A percentile compares a stretch with the other conserved stretches of the same genome.
Evolutionary conservation across 2,888 invertebrate species (phyloP).

Genomic region (Dioctria linearis): DNA sequence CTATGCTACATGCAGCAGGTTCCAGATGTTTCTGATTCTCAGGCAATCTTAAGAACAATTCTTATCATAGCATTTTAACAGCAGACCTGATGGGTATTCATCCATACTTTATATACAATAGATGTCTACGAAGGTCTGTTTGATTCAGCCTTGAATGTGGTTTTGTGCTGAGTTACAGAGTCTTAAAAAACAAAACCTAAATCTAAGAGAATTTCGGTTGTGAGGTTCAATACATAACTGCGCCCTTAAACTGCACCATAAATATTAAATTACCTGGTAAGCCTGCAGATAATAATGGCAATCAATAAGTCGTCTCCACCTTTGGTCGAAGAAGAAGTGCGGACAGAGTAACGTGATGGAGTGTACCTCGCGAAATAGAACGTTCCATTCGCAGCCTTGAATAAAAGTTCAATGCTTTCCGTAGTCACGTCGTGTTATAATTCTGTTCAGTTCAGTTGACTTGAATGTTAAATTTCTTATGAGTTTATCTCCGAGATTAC

Average conservation of each 20-base stretch:
- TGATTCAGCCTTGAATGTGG: slow-evolving; percentile 10
- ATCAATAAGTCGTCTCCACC: slow-evolving; percentile 20
- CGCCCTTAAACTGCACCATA: slow-evolving; percentile 9
- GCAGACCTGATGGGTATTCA: neutral
- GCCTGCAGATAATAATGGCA: slow-evolving; percentile 22
- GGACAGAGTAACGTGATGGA: neutral
- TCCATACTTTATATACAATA: neutral
- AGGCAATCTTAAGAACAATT: neutral
- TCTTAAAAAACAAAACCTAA: slow-evolving; percentile 10
- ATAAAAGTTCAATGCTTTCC: slow-evolving; percentile 56
- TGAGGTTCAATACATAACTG: slow-evolving; percentile 7
- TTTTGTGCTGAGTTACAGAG: neutral
- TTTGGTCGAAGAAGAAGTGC: slow-evolving; percentile 15
- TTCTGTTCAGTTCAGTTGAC: slow-evolving; percentile 34
- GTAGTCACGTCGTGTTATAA: slow-evolving; percentile 49
- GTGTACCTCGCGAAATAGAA: neutral
- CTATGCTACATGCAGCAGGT: neutral
- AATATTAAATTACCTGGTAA: slow-evolving; percentile 36
- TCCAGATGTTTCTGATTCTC: slow-evolving; percentile 12
- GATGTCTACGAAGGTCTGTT: neutral
- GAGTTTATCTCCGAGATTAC: slow-evolving; percentile 15
- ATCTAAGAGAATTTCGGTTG: slow-evolving; percentile 11
- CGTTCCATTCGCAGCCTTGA: slow-evolving; percentile 53
- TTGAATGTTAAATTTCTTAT: slow-evolving; percentile 12
- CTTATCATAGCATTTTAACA: neutral